Base-by-base conservation (phyloP, 1,140 invertebrate species). In the Oncopodura yosiiana region DNA sequence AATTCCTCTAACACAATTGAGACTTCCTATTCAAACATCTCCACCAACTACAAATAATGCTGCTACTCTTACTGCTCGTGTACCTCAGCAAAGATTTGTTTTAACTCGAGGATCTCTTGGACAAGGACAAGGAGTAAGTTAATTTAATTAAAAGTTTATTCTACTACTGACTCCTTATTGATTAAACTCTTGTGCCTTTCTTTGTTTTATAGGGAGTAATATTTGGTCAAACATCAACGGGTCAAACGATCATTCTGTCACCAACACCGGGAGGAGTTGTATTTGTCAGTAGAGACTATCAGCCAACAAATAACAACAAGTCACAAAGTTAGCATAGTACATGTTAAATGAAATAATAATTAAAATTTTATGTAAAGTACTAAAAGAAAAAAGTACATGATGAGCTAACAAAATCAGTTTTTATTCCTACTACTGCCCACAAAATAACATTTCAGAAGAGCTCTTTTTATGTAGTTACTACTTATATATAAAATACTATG, bases 231-330 rank as follows among this genome's bases (percentile, higher is more conserved):
- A 64, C 62, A 8, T 38, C 62, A 12, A 45, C 49, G n/a, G 62
- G 62, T 12, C 62, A 64, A 56, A 64, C 62, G 8, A 44, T 64
- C 3, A 55, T 64, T n/a, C 32, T 64, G 18, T 59, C 58, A 3
- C 50, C 52, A 11, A 54, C 19, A 0, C 49, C 53, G 3, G 48
- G 55, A 52, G 49, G 27, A 9, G 24, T 52, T 14, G 43, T 53
- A 23, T 26, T 43, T 43, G 27, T 61, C 8, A 30, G 34, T 24
- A 37, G 49, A 52, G 27, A 48, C 18, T 18, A n/a, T n/a, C n/a
- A n/a, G n/a, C n/a, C n/a, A n/a, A n/a, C n/a, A n/a, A n/a, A n/a
- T n/a, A n/a, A n/a, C 30, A n/a, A n/a, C 30, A 34, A n/a, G 30
- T 9, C 30, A 34, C 8, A 8, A 34, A 34, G 30, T 8, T 9